Evolutionary conservation across 2,888 invertebrate species (phyloP), one percentile per base, ranked within the genome.

Genomic region (Brassicogethes aeneus): DNA sequence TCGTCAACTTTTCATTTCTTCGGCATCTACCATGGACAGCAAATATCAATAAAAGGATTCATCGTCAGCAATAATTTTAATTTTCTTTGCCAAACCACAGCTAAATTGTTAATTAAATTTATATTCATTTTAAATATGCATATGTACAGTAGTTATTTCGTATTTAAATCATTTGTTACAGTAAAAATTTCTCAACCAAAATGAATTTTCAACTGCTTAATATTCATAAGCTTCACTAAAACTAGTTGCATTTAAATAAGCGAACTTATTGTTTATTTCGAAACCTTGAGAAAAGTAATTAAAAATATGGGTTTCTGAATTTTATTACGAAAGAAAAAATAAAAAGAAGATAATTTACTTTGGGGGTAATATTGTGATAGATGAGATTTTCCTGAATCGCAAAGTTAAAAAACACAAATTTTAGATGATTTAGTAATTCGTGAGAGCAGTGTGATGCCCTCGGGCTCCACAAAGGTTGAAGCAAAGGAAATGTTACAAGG

Each of bases 401-500:
- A 23, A 10, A 5, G 23, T 10, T 7, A 10, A 45, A 35, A 44
- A 46, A 44, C 39, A 41, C 45, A 45, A 47, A 53, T 54, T 53
- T 55, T 49, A 50, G 50, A 51, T 43, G 48, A 50, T 52, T 55
- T 53, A 46, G 50, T 50, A 40, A 50, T 47, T 56, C 55, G 59
- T 57, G 56, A 56, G n/a, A 48, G 32, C 47, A 44, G 40, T 45
- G 40, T 41, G 49, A 43, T 54, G 55, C 60, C 66, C 62, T 57
- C 60, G 55, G 61, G 65, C 59, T 42, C 50, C 51, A 47, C 57
- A 63, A 64, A 65, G 64, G 65, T 64, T 65, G 64, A 60, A 62
- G 50, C 61, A 57, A 53, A 60, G 63, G 64, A 66, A 66, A 65
- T 66, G 66, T 68, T 68, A 68, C 68, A 68, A 68, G 68, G 68